Conservation (phyloP, 2,888 invertebrate genomes). For the Microchrysa polita region DNA sequence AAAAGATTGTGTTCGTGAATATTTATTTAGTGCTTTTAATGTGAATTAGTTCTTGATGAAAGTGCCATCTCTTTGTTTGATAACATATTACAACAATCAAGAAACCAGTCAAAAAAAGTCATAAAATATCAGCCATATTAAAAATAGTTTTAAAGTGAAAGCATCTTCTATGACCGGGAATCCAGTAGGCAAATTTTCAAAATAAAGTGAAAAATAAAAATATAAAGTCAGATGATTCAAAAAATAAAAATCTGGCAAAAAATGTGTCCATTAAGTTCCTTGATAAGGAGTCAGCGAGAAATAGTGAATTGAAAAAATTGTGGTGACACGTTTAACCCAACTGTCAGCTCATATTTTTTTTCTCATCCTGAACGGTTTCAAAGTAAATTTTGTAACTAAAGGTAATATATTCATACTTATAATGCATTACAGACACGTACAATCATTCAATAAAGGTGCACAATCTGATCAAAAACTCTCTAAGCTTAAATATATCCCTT, state of each 20-base stretch:
- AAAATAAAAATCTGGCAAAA: constrained; percentile 4
- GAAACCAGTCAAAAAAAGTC: neutral
- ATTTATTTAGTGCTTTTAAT: neutral
- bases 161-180: no score
- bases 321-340: no score
- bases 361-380: no score
- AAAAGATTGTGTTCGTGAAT: no score
- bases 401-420: constrained; percentile 10
- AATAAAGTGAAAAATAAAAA: neutral
- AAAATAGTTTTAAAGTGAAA: no score
- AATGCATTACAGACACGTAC: neutral
- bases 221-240: neutral
- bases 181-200: no score
- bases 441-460: neutral
- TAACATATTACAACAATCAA: neutral
- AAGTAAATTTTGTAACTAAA: neutral
- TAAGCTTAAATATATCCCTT: neutral
- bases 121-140: neutral
- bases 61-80: constrained; percentile 2
- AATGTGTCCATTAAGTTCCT: constrained; percentile 11
- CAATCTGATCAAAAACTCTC: no score
- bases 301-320: neutral
- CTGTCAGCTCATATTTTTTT: no score
- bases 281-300: constrained; percentile 7
- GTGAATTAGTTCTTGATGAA: constrained; percentile 9